Evolutionary conservation across 1,140 invertebrate species (phyloP), one percentile per base, ranked within the genome.

Genomic region (Trichonephila clavata): DNA sequence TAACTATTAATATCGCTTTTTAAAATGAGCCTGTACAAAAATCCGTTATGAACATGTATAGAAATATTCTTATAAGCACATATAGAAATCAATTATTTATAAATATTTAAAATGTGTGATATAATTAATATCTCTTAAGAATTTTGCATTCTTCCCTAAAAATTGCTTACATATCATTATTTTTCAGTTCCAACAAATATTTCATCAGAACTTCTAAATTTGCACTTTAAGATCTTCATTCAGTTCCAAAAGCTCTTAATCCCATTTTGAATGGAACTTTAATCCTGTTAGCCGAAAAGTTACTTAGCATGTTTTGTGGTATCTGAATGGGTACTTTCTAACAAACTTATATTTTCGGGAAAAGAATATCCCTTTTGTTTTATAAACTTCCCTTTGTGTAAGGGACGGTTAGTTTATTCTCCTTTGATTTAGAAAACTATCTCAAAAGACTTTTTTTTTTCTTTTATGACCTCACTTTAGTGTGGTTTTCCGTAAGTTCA

Each of bases 241-340:
- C 43, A 21, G 10, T 13, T 27, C 43, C 43, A 14, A 50, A 83
- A 83, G 57, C 71, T n/a, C 50, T 83, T 83, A 83, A 83, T 83
- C 50, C 81, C 27, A 59, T 83, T 83, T 83, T 50, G 43, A 50
- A 21, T 50, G 43, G 50, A 83, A 83, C 81, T 83, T 8, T 83
- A 83, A 83, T 83, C 81, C 81, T 83, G 50, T 83, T 83, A 83
- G 50, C 6, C 13, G 81, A 24, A 83, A 81, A 83, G 57, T 83
- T 57, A 83, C 81, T 50, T n/a, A 83, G 81, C 50, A 24, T 57
- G 39, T 2, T 83, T 83, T 10, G 24, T 20, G 32, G 18, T 32
- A 32, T 77, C 32, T 18, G 71, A 6, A 6, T 77, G 71, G 16
- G 71, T 32, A 18, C 71, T 20, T 77, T 77, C 27, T 77, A 68